Evolutionary conservation across 2,888 invertebrate genomes (phyloP), one percentile per base, ranked within the genome.

Genomic region (Heliconius ethilla): DNA sequence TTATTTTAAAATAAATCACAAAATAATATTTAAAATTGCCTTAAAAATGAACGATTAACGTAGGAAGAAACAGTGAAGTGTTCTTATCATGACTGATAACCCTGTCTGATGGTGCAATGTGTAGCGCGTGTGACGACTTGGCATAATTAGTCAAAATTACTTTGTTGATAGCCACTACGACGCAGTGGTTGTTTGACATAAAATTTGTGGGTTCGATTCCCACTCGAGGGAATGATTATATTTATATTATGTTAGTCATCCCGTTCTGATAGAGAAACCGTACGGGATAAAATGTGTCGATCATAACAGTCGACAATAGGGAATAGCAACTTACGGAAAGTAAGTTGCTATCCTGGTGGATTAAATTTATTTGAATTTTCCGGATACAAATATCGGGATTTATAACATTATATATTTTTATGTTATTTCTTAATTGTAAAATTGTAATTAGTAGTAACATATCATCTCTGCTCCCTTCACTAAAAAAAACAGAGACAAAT

Each of bases 71-170:
- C 33, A 25, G 15, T 59, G 69, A 25, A 25, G 69, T 72, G 33
- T 9, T 25, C n/a, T 72, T 72, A 72, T 72, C 72, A 33, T 15
- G 3, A 37, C 72, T 10, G 72, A 72, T 72, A 72, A 72, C 72
- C 72, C 72, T 72, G 72, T 25, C 59, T 72, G 59, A 72, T 72
- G 72, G 72, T 72, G 59, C 72, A 72, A 72, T 72, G 59, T 59
- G 9, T 59, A 59, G 33, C 59, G 59, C 59, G 59, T 59, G 37
- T 59, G 72, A 72, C 37, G n/a, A 59, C 72, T 37, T 72, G 72
- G 55, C 72, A 72, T 33, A 55, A 59, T 72, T 72, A 55, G 29
- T 55, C 22, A 72, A 59, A 59, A 72, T 72, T 7, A 72, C 55
- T 55, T 59, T 15, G n/a, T 70, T 29, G 29, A 10, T 45, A 27